Percentiles rank a stretch among this genome's conserved stretches.
Evolutionary conservation across 1,140 invertebrate species (phyloP).

Genomic region (Paraescarpia echinospica): DNA sequence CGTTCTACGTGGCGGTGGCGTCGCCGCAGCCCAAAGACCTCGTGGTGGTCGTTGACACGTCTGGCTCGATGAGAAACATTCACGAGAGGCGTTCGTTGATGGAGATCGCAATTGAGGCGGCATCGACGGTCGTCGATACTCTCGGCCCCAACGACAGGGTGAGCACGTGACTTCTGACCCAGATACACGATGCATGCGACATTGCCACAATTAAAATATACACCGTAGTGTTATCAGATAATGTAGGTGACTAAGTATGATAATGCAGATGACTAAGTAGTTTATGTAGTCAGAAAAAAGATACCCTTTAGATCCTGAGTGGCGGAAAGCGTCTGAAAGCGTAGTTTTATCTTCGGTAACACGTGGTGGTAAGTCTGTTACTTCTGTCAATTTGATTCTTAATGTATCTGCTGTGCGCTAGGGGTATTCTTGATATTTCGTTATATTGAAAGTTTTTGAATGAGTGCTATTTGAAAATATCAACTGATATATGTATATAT

Average conservation of each 20-base stretch:
- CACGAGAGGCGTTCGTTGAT: background rate
- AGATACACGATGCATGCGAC: background rate
- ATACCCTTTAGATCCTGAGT: background rate
- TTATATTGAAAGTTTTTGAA: too few species aligned
- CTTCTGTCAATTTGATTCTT: too few species aligned
- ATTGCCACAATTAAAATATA: background rate
- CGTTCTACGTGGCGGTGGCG: conserved; percentile 8
- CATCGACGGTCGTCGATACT: conserved; percentile 11
- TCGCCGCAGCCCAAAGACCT: background rate
- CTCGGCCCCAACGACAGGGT: conserved; percentile 18
- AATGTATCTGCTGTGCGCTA: too few species aligned
- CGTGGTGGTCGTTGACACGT: conserved; percentile 18
- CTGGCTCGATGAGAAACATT: conserved; percentile 9
- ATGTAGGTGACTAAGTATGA: background rate
- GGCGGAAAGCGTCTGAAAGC: too few species aligned
- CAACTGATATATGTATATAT: too few species aligned
- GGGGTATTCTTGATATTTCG: too few species aligned
- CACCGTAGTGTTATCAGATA: background rate
- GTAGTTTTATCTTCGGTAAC: too few species aligned
- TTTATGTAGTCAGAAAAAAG: background rate
- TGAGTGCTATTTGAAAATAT: too few species aligned
- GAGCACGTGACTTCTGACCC: background rate
- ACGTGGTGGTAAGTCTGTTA: too few species aligned
- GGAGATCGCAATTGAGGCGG: conserved; percentile 4
- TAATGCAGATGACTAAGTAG: background rate